Evolutionary conservation across 2,888 invertebrate species (phyloP).

Genomic region (Dynastes tityus): DNA sequence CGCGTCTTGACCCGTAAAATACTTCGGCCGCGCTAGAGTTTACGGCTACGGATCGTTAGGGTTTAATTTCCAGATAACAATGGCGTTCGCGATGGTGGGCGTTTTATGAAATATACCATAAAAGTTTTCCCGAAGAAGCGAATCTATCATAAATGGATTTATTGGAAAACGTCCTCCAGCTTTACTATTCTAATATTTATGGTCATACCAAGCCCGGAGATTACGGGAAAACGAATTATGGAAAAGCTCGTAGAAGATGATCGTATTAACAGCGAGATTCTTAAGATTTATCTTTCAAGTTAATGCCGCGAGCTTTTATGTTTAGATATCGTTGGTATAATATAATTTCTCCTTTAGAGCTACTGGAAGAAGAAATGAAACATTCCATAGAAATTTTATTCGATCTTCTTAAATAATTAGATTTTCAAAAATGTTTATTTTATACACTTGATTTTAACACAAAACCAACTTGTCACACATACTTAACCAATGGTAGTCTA

Average conservation of each 20-base stretch:
- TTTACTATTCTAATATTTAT: background rate
- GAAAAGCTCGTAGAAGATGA: background rate
- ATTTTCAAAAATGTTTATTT: no score
- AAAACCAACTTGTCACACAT: no score
- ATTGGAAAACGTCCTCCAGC: constrained; percentile 1
- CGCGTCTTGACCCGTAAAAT: constrained; percentile 6
- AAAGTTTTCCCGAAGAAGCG: constrained; percentile 2
- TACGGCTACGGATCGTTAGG: constrained; percentile 21
- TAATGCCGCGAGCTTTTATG: background rate
- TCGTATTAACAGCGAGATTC: background rate
- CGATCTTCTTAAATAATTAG: no score
- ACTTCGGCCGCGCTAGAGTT: background rate
- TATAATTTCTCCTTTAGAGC: background rate
- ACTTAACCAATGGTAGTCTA: no score
- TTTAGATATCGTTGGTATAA: background rate
- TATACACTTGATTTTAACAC: no score
- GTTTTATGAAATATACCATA: constrained; percentile 29
- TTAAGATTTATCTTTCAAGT: background rate
- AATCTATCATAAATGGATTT: constrained; percentile 21
- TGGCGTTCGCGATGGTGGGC: background rate
- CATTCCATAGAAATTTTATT: no score
- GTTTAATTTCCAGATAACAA: constrained; percentile 33
- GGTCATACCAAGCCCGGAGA: no score
- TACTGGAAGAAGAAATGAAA: no score
- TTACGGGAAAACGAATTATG: background rate